Evolutionary conservation across 2,797 vertebrate species (phyloP), one percentile per base, ranked within the genome.

Genomic region (Echiichthys vipera): DNA sequence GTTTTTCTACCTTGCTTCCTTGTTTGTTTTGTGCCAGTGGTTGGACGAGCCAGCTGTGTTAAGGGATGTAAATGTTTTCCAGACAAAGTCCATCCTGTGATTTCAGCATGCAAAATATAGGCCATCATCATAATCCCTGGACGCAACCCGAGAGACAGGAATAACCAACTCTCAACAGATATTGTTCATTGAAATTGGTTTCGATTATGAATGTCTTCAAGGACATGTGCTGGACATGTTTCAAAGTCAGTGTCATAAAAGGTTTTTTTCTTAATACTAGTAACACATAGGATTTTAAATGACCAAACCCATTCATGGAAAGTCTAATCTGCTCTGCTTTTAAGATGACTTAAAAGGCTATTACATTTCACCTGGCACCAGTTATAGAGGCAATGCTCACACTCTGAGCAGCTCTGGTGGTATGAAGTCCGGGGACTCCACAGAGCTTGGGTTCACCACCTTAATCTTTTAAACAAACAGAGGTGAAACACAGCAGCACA

Each of bases 51-150:
- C 93, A 94, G 92, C 92, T 94, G 93, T 93, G 93, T 94, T 90
- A 91, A 92, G 90, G 90, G 85, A 95, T 95, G 94, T 92, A 95
- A 95, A 95, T 95, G 59, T 74, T 79, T 79, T 84, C 77, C 76
- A 89, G 84, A 89, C 78, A 85, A 88, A 91, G 79, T 83, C 83
- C 36, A 54, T 71, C 80, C 73, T 88, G 88, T 89, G 90, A 92
- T 93, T 92, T 89, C 80, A 87, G 81, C 89, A 95, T 94, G 93
- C 94, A 95, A 95, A 95, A 72, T 88, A 66, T 45, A 67, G 59
- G 64, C 79, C 68, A 71, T 89, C 72, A 77, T 77, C 73, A 81
- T 84, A 65, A 84, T 85, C 61, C 77, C 77, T 80, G 74, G 80
- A 73, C 18, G n/a, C 81, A 88, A 73, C 85, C 70, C 3, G 27